These are phyloP conservation scores for Amyelois transitella DNA, from an alignment of 1,140 invertebrate species.

Conservation along the genomic window DNA sequence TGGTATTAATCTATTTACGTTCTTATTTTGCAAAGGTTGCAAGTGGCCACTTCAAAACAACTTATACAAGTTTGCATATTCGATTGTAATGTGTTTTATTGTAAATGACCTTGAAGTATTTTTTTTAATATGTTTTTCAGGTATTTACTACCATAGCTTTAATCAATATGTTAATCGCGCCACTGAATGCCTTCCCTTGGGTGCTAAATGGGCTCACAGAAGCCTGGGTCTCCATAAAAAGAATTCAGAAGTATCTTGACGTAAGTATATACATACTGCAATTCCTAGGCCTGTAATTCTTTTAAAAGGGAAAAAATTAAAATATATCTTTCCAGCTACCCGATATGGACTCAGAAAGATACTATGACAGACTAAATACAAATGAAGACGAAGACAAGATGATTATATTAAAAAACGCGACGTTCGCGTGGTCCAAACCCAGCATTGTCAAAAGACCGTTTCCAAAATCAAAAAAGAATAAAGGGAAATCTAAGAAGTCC, in stretches of 20 bases:
- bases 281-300: background rate
- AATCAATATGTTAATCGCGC: conserved; percentile 96
- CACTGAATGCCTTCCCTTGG: conserved; percentile 98
- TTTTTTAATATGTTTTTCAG: conserved; percentile 20
- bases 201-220: conserved; percentile 97
- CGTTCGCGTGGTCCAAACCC: conserved; percentile 62
- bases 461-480: conserved; percentile 61
- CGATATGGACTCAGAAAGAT: conserved; percentile 76
- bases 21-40: too few relatives aligned
- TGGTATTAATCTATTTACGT: too few relatives aligned
- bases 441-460: conserved; percentile 14
- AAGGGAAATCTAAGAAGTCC: conserved; percentile 68
- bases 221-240: conserved; percentile 91
- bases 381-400: conserved; percentile 62
- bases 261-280: conserved; percentile 61
- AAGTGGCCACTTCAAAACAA: too few relatives aligned
- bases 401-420: conserved; percentile 72
- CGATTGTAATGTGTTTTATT: too few relatives aligned
- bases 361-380: conserved; percentile 65
- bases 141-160: conserved; percentile 96
- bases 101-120: too few relatives aligned
- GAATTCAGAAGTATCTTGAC: conserved; percentile 85
- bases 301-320: background rate
- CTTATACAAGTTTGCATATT: too few relatives aligned
- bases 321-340: conserved; percentile 69